Evolutionary conservation across 2,797 vertebrate species (phyloP), one percentile per base, ranked within the genome.

Genomic region (Enteromius treurensis): DNA sequence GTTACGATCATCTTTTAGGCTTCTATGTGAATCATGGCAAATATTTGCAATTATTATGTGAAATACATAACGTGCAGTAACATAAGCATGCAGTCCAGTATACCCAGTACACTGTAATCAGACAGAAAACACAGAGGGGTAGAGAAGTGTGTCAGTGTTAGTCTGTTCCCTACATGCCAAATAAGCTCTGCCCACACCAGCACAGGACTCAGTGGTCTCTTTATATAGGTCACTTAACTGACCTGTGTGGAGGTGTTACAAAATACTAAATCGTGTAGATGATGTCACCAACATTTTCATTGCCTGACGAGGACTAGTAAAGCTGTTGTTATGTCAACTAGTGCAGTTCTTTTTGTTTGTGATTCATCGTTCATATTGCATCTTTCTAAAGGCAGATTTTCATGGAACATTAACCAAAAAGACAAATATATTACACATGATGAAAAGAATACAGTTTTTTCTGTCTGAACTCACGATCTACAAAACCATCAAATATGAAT

Each of bases 211-310:
- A 34, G 62, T 47, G 60, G 60, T 65, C 60, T 58, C 67, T 81
- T 62, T 77, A 82, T 85, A 68, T 89, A 82, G 87, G 84, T 86
- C 88, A 85, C 58, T 80, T 64, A 80, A 77, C 80, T 69, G 68
- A 58, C 79, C 82, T 73, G 71, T 76, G 64, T 65, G 81, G 68
- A 81, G 64, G 65, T 40, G 64, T 79, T 83, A 49, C 67, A 71
- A 53, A 69, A 68, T 42, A 70, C 19, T 47, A 47, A 77, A 77
- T 51, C 26, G 65, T 71, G 58, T 40, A 79, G 79, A 70, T 82
- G 69, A 86, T 83, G 86, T 75, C 14, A 51, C 78, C 29, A 75
- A 83, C 53, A 84, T 86, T 86, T 85, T 83, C 64, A 71, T 17
- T 80, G 23, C 42, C 86, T 10, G 53, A n/a, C 5, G 19, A 64